A percentile compares a stretch with the other conserved stretches of the same genome.
These are phyloP conservation scores for Acestrorhynchus altus DNA, from an alignment of 2,797 vertebrate genomes.

Conservation along the genomic window DNA sequence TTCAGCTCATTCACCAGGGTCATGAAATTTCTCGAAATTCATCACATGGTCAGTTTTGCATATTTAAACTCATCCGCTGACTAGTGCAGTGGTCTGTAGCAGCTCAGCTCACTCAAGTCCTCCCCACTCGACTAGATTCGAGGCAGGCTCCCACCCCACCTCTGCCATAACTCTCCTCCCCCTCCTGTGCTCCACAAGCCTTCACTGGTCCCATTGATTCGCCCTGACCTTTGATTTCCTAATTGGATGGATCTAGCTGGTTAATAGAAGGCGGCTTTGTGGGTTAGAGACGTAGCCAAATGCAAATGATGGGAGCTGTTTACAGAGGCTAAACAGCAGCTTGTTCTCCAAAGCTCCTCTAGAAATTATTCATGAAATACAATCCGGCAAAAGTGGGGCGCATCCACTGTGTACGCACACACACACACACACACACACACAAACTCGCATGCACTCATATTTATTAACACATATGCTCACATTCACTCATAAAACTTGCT, in stretches of 20 bases:
- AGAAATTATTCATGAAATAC: slow-evolving; percentile 59
- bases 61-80: background rate
- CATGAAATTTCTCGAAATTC: slow-evolving; percentile 85
- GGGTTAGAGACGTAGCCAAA: slow-evolving; percentile 72
- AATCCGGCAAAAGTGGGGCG: slow-evolving; percentile 36
- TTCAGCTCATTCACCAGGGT: slow-evolving; percentile 87
- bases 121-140: background rate
- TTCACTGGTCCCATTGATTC: slow-evolving; percentile 75
- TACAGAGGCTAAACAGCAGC: slow-evolving; percentile 63
- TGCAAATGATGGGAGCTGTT: slow-evolving; percentile 71
- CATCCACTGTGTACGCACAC: slow-evolving; percentile 19
- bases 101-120: background rate
- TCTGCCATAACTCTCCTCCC: slow-evolving; percentile 5
- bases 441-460: slow-evolving; percentile 6
- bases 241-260: slow-evolving; percentile 80
- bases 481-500: slow-evolving; percentile 17
- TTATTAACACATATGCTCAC: slow-evolving; percentile 20
- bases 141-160: slow-evolving; percentile 8
- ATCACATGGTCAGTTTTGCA: slow-evolving; percentile 80
- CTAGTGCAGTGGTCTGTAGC: slow-evolving; percentile 13
- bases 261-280: slow-evolving; percentile 75
- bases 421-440: slow-evolving; percentile 14
- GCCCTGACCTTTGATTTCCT: slow-evolving; percentile 79
- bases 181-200: slow-evolving; percentile 28
- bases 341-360: slow-evolving; percentile 43